Base-by-base conservation (phyloP, 1,140 invertebrate species). In the Euwallacea similis region DNA sequence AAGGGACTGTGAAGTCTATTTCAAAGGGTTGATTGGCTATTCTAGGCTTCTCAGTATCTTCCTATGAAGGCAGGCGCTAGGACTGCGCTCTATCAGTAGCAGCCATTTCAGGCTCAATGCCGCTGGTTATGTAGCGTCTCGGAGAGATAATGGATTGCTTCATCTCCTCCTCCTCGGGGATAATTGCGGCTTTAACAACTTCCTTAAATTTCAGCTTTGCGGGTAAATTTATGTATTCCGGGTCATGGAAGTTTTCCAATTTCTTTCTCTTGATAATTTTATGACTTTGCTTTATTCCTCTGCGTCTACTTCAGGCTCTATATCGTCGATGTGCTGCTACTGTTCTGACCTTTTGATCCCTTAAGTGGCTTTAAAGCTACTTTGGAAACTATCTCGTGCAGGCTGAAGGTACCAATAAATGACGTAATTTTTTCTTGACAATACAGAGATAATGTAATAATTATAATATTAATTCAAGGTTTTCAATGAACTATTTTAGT, bases 31-130 rank as follows among this genome's bases (percentile, higher is more conserved):
- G 60, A 9, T 73, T 65, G 43, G 55, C 69, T 55, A 61, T 53
- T 73, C 82, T 82, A 50, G 79, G 77, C 60, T 86, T 74, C 62
- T 74, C 50, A n/a, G 58, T 73, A 58, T 63, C 58, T 16, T 85
- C 15, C 3, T 59, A 41, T 10, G 90, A 89, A 8, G 89, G 87
- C 64, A 91, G 84, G 79, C 91, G 91, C 65, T 88, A 89, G 2
- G 87, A 85, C 72, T 90, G 88, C 2, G 88, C 79, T 73, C 86
- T 85, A 80, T 91, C 88, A 7, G 89, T 87, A n/a, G 89, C 89
- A 83, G 88, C 88, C 2, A 88, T 84, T 41, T 83, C 81, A 7
- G 73, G 74, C 15, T 85, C 82, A 2, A 62, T 66, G 11, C 58
- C 72, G 8, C 63, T 9, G 50, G 9, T 13, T 7, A 55, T 15